Conservation (phyloP, 1,140 invertebrate genomes). For the Zaprionus capensis region DNA sequence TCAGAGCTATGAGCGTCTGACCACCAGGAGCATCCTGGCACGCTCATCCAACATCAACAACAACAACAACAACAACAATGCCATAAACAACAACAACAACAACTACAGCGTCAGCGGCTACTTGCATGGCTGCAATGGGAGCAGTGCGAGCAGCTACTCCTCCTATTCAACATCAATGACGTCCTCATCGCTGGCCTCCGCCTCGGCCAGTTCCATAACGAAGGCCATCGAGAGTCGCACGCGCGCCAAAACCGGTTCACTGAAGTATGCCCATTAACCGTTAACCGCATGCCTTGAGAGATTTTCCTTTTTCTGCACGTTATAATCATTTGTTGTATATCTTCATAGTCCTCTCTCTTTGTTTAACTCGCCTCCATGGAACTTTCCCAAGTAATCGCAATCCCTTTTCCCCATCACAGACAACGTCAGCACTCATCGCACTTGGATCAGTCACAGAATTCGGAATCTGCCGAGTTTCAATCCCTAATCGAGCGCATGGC, state of each 20-base stretch:
- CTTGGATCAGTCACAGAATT: constrained; percentile 81
- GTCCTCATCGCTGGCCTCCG: constrained; percentile 65
- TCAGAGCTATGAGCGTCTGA: constrained; percentile 58
- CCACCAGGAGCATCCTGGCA: constrained; percentile 74
- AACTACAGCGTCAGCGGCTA: constrained; percentile 67
- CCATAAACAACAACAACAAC: constrained; percentile 44
- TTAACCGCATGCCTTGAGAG: constrained; percentile 42
- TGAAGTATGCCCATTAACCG: constrained; percentile 76
- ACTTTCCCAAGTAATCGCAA: neutral
- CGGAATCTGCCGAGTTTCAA: constrained; percentile 78
- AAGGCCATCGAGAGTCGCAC: constrained; percentile 70
- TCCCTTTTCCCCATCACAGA: constrained; percentile 23
- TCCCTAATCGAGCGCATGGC: constrained; percentile 85
- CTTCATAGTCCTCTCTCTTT: neutral
- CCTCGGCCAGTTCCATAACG: constrained; percentile 59
- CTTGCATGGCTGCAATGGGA: constrained; percentile 59
- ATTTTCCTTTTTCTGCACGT: constrained; percentile 18
- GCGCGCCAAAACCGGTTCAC: constrained; percentile 76
- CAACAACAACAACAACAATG: constrained; percentile 16
- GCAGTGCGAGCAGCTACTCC: constrained; percentile 60
- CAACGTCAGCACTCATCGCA: constrained; percentile 51
- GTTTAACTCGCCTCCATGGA: neutral
- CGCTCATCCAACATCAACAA: constrained; percentile 37
- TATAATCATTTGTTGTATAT: neutral
- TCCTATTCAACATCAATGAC: constrained; percentile 70